Evolutionary conservation across 1,140 invertebrate species (phyloP), one percentile per base, ranked within the genome.

Genomic region (Monochamus saltuarius): DNA sequence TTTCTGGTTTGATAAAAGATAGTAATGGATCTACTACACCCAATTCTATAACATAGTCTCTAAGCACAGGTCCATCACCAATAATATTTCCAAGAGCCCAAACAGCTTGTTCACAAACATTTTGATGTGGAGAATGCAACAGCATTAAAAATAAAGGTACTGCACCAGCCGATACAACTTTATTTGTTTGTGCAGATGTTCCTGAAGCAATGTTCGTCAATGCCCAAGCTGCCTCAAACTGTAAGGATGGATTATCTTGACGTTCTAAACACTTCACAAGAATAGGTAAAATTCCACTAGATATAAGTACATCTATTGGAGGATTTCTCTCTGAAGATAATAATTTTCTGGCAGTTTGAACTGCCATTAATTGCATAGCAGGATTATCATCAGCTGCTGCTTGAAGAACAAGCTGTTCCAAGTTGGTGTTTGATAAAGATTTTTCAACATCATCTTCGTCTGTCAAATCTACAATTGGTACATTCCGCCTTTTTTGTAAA

Each of bases 191-290:
- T 67, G 85, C 83, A 0, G 95, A 96, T 43, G 94, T 98, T 50
- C 97, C 97, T 50, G 94, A 97, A 3, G 97, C 97, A 73, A 99
- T 99, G 75, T 99, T 99, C 65, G 97, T 99, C 59, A 99, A 81
- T 46, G 97, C 97, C 97, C 97, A 99, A 11, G 97, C 95, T 61
- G 97, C 95, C 83, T 99, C 97, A 79, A 99, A 99, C 79, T 99
- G 97, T 61, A 99, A 80, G 53, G 89, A 87, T 42, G 95, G 91
- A 76, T 94, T 95, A 74, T 95, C 89, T 69, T 91, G 85, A 69
- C 87, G 82, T 67, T 90, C 85, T 40, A 99, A 82, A 80, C 95
- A 99, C 62, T 85, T 82, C 38, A 99, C 95, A 67, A 99, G 84
- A 71, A 95, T 89, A 47, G 96, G 96, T 61, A 99, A 83, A 75